Evolutionary conservation across 2,888 invertebrate genomes (phyloP), one percentile per base, ranked within the genome.

Genomic region (Adineta ricciae): DNA sequence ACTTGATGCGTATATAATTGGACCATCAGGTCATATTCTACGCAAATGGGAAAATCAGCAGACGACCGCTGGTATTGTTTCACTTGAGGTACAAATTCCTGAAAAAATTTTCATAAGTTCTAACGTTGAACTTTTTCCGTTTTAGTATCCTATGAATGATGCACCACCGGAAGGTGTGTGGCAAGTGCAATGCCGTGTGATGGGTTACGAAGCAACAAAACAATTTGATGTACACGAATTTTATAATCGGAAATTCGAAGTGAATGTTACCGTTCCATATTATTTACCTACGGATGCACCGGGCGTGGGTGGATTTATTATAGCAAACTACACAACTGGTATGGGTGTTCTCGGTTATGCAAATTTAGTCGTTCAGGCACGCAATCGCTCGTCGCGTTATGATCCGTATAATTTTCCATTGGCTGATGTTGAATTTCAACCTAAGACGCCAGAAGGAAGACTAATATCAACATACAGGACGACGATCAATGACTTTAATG

Each of bases 1-100:
- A 32, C 93, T 97, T 84, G 96, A 97, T 90, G 94, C 97, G 1
- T 96, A 93, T 89, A 95, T 97, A 92, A 90, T 96, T 86, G 90
- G 82, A 14, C 84, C 84, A 19, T 82, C 54, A 24, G 86, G 84
- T 9, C 64, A 84, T 27, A 83, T 86, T 64, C n/a, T 86, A 27
- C 78, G 84, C 32, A 82, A 84, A 83, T 86, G 86, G 86, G 86
- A 86, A 84, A 86, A 86, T 72, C 56, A 82, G 38, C 86, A 86
- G 41, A 86, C 86, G 50, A 86, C 84, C 41, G 86, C 84, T 7
- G 86, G 86, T 19, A 84, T 86, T 5, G 84, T 86, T 24, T 84
- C 84, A 82, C 36, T 86, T n/a, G 72, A 64, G 41, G 64, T 64
- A 64, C 2, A 19, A 50, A 7, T 3, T 50, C 19, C 19, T 50